Evolutionary conservation across 2,113 vertebrate genomes (phyloP).

Genomic region (Athene cunicularia): DNA sequence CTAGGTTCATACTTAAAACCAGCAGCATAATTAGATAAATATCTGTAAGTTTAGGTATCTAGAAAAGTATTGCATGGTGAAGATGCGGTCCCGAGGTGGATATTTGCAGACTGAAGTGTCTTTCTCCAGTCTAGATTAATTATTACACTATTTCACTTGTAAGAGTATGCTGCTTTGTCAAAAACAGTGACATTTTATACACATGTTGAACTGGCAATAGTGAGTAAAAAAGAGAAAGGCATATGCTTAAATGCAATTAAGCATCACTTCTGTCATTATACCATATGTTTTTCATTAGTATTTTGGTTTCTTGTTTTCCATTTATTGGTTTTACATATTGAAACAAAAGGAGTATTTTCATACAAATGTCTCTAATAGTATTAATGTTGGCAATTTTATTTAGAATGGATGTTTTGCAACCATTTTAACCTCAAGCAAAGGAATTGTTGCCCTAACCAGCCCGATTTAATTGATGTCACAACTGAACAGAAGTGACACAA

Average conservation of each 20-base stretch:
- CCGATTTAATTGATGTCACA: neutral
- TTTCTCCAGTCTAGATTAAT: neutral
- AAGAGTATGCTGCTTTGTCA: neutral
- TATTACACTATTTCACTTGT: neutral
- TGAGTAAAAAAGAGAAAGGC: neutral
- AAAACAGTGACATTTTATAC: neutral
- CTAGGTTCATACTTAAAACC: too few relatives aligned
- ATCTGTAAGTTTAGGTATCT: neutral
- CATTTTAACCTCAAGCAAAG: constrained; percentile 1
- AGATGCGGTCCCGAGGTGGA: neutral
- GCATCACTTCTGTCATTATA: neutral
- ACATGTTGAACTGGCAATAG: neutral
- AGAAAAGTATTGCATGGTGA: neutral
- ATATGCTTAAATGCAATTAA: neutral
- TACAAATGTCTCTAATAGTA: neutral
- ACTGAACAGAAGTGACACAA: neutral
- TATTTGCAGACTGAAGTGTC: neutral
- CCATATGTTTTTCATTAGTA: neutral
- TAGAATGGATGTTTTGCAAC: neutral
- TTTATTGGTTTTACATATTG: neutral
- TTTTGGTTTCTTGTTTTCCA: neutral
- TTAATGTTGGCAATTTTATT: neutral
- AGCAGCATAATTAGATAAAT: neutral
- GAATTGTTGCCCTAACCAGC: neutral
- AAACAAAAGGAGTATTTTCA: neutral